Evolutionary conservation across 2,113 vertebrate genomes (phyloP).

Genomic region (Plotosus lineatus): DNA sequence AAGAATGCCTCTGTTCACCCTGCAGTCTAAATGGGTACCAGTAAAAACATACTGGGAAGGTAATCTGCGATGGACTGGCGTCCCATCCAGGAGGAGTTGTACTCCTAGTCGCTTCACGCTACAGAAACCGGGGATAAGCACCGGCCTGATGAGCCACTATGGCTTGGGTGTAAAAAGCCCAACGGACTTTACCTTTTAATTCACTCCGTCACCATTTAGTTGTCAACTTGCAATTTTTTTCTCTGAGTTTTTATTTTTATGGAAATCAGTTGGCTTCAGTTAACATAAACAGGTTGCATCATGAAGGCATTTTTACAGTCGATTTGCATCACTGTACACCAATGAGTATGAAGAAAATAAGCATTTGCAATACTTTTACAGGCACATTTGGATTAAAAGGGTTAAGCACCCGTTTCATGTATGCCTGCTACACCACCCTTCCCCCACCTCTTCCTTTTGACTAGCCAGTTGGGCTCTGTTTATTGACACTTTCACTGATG

Average conservation of each 20-base stretch:
- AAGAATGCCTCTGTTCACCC: no score
- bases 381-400: not conserved
- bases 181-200: no score
- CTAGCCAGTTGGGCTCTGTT: not conserved
- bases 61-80: no score
- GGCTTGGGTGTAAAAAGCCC: no score
- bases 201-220: not conserved
- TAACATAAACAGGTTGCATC: not conserved
- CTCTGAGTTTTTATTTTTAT: not conserved
- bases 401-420: not conserved
- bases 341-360: not conserved
- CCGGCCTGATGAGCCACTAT: no score
- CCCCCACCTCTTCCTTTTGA: no score
- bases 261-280: not conserved
- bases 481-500: slow-evolving; percentile 3
- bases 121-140: no score
- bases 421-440: no score
- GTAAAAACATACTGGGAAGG: no score
- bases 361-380: not conserved
- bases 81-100: no score
- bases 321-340: not conserved
- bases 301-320: not conserved
- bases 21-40: no score
- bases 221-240: not conserved
- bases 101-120: no score